Conservation (phyloP, 2,113 vertebrate genomes). For the rabbit (Oryctolagus cuniculus) region mOryCun1.1 NC_091434.1:5128001-5128500, state of each 20-base stretch:
- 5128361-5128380: no score
- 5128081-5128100: background rate
- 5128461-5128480: no score
- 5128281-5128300: rapidly evolving
- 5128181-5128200: background rate
- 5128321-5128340: background rate
- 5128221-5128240: background rate
- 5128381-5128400: no score
- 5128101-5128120: background rate
- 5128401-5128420: no score
- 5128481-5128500: no score
- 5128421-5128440: no score
- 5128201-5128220: background rate
- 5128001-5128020: background rate
- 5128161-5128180: rapidly evolving
- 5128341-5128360: background rate
- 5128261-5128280: rapidly evolving
- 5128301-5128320: background rate
- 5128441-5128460: no score
- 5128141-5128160: no score
- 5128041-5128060: background rate
- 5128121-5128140: background rate
- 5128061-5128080: background rate
- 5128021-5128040: background rate
- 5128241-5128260: rapidly evolving